Conservation (phyloP, 2,113 vertebrate species). For the Paramisgurnus dabryanus region DNA sequence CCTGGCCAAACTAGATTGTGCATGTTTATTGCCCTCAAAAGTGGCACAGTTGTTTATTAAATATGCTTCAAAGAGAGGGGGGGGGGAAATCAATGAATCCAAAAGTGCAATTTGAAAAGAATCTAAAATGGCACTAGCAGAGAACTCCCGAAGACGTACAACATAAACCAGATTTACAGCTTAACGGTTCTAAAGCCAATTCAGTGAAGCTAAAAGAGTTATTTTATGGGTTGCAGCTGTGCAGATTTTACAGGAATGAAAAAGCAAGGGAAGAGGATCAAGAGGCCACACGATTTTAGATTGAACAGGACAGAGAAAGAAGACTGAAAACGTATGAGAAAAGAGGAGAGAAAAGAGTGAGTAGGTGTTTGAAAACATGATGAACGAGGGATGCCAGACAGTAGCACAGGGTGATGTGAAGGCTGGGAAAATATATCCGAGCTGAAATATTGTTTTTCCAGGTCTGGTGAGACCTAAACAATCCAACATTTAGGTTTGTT, state of each 20-base stretch:
- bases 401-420: not conserved
- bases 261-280: constrained; percentile 9
- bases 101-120: not conserved
- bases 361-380: constrained; percentile 14
- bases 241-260: constrained; percentile 34
- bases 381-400: constrained; percentile 5
- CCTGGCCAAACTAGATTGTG: no score
- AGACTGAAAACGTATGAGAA: not conserved
- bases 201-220: constrained; percentile 8
- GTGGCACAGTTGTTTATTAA: not conserved
- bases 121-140: not conserved
- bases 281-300: constrained; percentile 18
- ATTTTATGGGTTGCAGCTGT: constrained; percentile 19
- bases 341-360: constrained; percentile 21
- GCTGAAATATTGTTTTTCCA: constrained; percentile 11
- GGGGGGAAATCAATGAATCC: no score
- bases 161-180: constrained; percentile 30
- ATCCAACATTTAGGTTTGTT: not conserved
- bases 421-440: not conserved
- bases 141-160: not conserved
- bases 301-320: constrained; percentile 7
- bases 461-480: not conserved
- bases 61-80: not conserved
- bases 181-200: constrained; percentile 1
- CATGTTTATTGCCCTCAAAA: not conserved